Conservation (phyloP, 2,888 invertebrate species). For the Tenthredo scrophulariae region DNA sequence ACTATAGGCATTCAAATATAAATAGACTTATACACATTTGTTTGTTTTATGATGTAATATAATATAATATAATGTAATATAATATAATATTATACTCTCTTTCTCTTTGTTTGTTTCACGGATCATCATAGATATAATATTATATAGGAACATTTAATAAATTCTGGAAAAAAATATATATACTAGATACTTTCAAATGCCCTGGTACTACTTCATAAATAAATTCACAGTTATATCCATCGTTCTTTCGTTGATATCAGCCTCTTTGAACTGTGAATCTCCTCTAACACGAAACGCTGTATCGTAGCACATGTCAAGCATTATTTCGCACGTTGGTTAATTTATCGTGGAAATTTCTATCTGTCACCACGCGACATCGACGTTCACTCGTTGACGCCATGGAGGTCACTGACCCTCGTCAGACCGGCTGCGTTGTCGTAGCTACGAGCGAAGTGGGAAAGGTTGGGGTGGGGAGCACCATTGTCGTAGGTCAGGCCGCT, state of each 20-base stretch:
- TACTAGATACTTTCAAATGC: conserved; percentile 77
- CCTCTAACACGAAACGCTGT: conserved; percentile 71
- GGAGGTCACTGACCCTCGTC: background rate
- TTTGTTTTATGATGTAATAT: background rate
- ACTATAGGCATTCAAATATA: background rate
- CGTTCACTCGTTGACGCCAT: background rate
- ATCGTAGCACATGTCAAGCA: conserved; percentile 88
- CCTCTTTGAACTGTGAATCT: conserved; percentile 88
- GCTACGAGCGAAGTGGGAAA: too few relatives aligned
- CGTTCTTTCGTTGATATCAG: background rate
- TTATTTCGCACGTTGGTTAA: too few relatives aligned
- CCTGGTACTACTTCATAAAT: background rate
- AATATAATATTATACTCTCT: background rate
- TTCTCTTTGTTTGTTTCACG: background rate
- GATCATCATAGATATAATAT: background rate
- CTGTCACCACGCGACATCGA: background rate
- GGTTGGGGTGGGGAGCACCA: background rate
- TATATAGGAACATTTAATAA: background rate
- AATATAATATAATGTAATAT: background rate
- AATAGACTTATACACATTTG: background rate
- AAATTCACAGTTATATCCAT: conserved; percentile 62
- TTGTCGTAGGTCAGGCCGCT: background rate
- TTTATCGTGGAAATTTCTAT: too few relatives aligned
- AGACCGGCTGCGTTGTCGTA: too few relatives aligned
- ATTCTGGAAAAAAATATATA: conserved; percentile 67